phyloP scores from a whole-genome alignment of 2,113 vertebrate species.

The Gadus chalcogrammus region DNA sequence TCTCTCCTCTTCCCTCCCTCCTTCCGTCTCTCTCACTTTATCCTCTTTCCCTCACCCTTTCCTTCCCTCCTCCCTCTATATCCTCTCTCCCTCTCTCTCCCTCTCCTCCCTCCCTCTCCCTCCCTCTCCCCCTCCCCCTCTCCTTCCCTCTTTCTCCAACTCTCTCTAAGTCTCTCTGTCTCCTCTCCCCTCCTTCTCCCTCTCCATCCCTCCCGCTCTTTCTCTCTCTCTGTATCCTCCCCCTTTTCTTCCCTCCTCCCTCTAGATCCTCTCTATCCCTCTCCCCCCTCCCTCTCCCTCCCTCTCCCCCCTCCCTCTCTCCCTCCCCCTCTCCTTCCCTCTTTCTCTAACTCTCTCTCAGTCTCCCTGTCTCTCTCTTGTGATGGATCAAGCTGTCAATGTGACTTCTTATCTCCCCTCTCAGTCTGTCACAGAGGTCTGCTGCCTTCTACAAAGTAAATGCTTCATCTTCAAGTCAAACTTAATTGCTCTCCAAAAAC shows the following conservation, averaged over 20 bases:
- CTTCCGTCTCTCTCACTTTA: slow-evolving; percentile 15
- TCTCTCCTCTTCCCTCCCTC: not conserved
- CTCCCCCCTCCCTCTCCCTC: slow-evolving; percentile 14
- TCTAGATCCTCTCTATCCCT: not conserved
- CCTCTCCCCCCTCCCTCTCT: too few relatives aligned
- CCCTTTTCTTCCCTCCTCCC: slow-evolving; percentile 3
- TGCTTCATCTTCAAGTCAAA: slow-evolving; percentile 1
- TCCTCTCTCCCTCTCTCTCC: not conserved
- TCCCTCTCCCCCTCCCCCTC: too few relatives aligned
- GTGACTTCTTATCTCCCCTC: slow-evolving; percentile 48
- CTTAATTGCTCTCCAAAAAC: slow-evolving; percentile 14
- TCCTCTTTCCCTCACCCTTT: too few relatives aligned
- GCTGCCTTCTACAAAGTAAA: slow-evolving; percentile 10
- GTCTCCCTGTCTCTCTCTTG: slow-evolving; percentile 26
- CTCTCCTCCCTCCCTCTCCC: not conserved
- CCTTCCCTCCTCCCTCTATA: too few relatives aligned
- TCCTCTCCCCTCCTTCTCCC: too few relatives aligned
- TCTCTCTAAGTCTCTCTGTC: too few relatives aligned
- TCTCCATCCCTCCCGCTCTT: too few relatives aligned
- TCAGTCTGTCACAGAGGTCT: slow-evolving; percentile 29
- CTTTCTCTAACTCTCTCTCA: slow-evolving; percentile 8
- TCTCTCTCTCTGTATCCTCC: too few relatives aligned
- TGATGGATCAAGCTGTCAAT: slow-evolving; percentile 54
- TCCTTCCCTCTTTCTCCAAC: too few relatives aligned
- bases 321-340: slow-evolving; percentile 17